Conservation (phyloP, 2,797 vertebrate genomes). For the Sphenodon punctatus region DNA sequence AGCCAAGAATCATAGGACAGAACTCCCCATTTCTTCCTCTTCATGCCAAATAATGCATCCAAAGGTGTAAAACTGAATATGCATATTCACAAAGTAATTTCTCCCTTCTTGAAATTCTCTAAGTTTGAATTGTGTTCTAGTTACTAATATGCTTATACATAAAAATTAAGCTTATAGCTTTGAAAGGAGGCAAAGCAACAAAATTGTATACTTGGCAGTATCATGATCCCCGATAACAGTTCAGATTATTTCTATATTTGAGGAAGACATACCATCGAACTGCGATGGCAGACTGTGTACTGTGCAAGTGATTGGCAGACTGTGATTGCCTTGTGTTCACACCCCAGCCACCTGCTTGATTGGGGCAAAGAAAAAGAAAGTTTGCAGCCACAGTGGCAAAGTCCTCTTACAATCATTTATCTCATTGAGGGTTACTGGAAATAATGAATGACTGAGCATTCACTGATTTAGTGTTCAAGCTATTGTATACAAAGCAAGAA, state of each 20-base stretch:
- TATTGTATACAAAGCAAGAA: too few relatives aligned
- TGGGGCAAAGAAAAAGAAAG: not conserved
- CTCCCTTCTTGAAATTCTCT: slow-evolving; percentile 13
- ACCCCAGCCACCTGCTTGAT: too few relatives aligned
- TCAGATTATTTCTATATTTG: not conserved
- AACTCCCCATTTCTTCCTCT: slow-evolving; percentile 48
- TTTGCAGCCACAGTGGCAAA: not conserved
- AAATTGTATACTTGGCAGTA: not conserved
- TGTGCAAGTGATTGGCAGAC: too few relatives aligned
- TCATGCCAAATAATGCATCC: slow-evolving; percentile 33
- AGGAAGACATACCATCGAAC: not conserved
- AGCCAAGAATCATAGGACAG: slow-evolving; percentile 54
- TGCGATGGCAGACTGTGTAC: not conserved
- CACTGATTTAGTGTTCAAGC: not conserved
- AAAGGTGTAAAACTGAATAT: slow-evolving; percentile 66
- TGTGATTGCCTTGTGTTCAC: not conserved
- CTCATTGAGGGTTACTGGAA: not conserved
- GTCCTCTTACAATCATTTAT: not conserved
- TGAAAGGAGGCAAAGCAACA: not conserved
- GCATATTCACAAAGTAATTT: slow-evolving; percentile 61
- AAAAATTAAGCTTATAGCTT: slow-evolving; percentile 62
- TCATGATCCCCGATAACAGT: not conserved
- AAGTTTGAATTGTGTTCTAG: slow-evolving; percentile 9
- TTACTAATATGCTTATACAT: slow-evolving; percentile 68
- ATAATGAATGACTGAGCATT: not conserved